Conservation (phyloP, 2,113 vertebrate species). For the human (Homo sapiens) region DNA sequence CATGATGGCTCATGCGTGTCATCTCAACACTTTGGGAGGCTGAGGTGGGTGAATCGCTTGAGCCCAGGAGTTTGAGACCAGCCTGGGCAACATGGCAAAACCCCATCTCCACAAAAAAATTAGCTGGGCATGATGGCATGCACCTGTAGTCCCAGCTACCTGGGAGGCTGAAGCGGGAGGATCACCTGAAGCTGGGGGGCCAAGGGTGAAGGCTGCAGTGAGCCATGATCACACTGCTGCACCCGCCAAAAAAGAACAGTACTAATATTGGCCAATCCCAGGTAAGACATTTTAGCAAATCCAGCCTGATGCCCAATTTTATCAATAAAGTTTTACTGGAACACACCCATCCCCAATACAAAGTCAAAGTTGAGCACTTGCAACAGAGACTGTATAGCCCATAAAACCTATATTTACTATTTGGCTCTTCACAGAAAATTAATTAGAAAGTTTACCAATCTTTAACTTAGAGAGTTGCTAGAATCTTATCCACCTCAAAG, state of each 20-base stretch:
- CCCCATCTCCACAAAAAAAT: too few relatives aligned
- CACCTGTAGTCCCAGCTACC: too few relatives aligned
- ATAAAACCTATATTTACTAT: neutral
- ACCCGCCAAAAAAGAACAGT: neutral
- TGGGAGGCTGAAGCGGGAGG: too few relatives aligned
- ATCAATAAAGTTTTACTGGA: neutral
- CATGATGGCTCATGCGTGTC: too few relatives aligned
- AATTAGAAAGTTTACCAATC: neutral
- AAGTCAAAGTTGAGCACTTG: neutral
- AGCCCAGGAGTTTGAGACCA: too few relatives aligned
- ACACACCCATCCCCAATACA: neutral
- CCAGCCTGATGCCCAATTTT: neutral
- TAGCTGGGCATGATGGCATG: too few relatives aligned
- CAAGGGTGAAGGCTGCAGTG: too few relatives aligned
- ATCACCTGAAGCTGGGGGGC: too few relatives aligned
- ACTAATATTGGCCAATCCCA: neutral
- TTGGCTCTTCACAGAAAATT: neutral
- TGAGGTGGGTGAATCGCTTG: too few relatives aligned
- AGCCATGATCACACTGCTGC: too few relatives aligned
- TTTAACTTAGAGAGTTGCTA: neutral
- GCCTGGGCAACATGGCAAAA: too few relatives aligned
- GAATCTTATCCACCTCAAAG: neutral
- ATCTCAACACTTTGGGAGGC: too few relatives aligned
- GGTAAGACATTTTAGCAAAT: neutral
- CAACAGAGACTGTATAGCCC: neutral